These are phyloP conservation scores for Tenualosa ilisha DNA, from an alignment of 2,797 vertebrate genomes.

Conservation along the genomic window DNA sequence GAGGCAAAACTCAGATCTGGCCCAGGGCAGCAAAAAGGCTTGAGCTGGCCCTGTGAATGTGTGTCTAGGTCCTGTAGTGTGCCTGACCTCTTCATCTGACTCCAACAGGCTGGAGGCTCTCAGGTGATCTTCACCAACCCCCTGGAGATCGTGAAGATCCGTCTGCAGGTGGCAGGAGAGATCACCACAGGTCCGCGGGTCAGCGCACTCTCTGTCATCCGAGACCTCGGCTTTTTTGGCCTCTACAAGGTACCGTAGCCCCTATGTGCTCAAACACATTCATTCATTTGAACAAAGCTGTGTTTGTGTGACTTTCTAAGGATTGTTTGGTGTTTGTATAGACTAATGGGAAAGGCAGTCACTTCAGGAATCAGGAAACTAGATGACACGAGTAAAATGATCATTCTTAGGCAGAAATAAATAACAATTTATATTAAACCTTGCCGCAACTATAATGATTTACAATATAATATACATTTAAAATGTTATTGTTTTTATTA, in stretches of 20 bases:
- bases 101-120: conserved; percentile 82
- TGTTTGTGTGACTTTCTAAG: background rate
- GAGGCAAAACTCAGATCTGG: too few relatives aligned
- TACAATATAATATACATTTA: too few relatives aligned
- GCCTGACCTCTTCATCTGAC: conserved; percentile 8
- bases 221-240: conserved; percentile 84
- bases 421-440: background rate
- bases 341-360: too few relatives aligned
- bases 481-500: too few relatives aligned
- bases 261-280: background rate
- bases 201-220: conserved; percentile 82
- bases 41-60: background rate
- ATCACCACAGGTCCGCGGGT: conserved; percentile 87
- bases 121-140: conserved; percentile 92
- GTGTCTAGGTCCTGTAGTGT: background rate
- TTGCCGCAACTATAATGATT: too few relatives aligned
- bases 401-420: background rate
- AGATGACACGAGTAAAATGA: background rate
- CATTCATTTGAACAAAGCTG: background rate
- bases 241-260: conserved; percentile 82
- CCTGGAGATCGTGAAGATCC: conserved; percentile 91
- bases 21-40: too few relatives aligned
- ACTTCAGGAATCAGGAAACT: background rate
- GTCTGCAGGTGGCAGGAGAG: conserved; percentile 89
- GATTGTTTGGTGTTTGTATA: too few relatives aligned